Conservation (phyloP, 2,888 invertebrate species). For the Eurois occulta region DNA sequence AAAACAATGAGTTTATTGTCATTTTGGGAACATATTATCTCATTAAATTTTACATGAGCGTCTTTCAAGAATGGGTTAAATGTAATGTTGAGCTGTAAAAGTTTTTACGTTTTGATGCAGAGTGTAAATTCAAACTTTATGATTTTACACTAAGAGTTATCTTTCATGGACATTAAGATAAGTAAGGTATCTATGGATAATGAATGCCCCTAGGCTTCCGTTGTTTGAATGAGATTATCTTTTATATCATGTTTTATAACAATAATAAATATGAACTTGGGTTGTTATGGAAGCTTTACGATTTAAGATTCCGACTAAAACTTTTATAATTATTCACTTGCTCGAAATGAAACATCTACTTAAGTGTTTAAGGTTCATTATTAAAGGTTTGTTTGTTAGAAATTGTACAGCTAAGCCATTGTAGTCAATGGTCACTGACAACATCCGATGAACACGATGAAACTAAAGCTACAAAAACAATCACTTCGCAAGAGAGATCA, state of each 20-base stretch:
- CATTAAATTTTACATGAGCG: constrained; percentile 21
- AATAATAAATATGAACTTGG: constrained; percentile 24
- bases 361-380: not conserved
- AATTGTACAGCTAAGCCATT: not conserved
- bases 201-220: constrained; percentile 58
- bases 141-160: constrained; percentile 22
- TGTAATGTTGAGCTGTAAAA: constrained; percentile 18
- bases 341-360: not conserved
- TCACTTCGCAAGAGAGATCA: constrained; percentile 52
- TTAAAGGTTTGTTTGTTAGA: not conserved
- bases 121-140: constrained; percentile 22
- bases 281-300: constrained; percentile 6
- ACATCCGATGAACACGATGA: constrained; percentile 11
- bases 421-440: constrained; percentile 16
- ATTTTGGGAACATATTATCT: constrained; percentile 50
- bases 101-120: constrained; percentile 8
- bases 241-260: constrained; percentile 59
- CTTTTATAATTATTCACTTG: not conserved
- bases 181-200: constrained; percentile 15
- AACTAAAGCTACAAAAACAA: constrained; percentile 38
- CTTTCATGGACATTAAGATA: constrained; percentile 41
- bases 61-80: constrained; percentile 7
- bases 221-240: constrained; percentile 66
- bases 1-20: constrained; percentile 63
- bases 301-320: constrained; percentile 1